A percentile compares a stretch with the other conserved stretches of the same genome.
Evolutionary conservation across 1,140 invertebrate species (phyloP).

Genomic region (Drosophila guanche): DNA sequence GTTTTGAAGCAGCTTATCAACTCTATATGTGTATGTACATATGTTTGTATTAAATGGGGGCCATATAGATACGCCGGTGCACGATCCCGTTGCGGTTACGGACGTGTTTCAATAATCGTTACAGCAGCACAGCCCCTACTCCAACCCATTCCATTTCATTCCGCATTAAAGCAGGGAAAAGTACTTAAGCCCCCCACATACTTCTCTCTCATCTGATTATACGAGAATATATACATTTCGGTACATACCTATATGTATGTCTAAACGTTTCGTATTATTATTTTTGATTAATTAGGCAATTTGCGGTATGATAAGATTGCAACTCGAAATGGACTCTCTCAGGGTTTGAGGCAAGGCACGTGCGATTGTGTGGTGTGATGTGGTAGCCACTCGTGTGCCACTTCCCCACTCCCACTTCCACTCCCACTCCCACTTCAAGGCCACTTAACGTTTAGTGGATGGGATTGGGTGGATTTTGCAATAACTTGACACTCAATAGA

Average conservation of each 20-base stretch:
- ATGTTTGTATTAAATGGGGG: slow-evolving; percentile 24
- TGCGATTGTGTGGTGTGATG: slow-evolving; percentile 1
- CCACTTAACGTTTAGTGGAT: slow-evolving; percentile 13
- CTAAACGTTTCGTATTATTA: slow-evolving; percentile 46
- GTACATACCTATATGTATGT: slow-evolving; percentile 12
- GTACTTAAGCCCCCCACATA: slow-evolving; percentile 15
- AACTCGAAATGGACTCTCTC: neutral
- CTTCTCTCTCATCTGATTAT: no score
- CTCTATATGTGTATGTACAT: slow-evolving; percentile 5
- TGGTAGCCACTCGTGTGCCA: slow-evolving; percentile 1
- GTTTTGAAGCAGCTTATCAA: slow-evolving; percentile 25
- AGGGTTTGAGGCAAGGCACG: slow-evolving; percentile 1
- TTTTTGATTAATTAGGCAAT: slow-evolving; percentile 63
- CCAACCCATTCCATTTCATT: slow-evolving; percentile 5
- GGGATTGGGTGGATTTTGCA: slow-evolving; percentile 8
- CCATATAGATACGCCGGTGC: slow-evolving; percentile 44
- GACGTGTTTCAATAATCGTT: slow-evolving; percentile 3
- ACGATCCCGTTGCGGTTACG: slow-evolving; percentile 14
- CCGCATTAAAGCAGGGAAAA: slow-evolving; percentile 11
- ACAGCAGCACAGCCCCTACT: neutral
- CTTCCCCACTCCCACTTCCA: slow-evolving; percentile 1
- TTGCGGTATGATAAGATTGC: slow-evolving; percentile 55
- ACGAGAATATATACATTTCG: neutral
- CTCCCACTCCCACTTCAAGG: slow-evolving; percentile 30
- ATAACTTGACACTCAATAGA: slow-evolving; percentile 26